These are phyloP conservation scores for Onychostruthus taczanowskii DNA, from an alignment of 2,113 vertebrate species.

Conservation along the genomic window DNA sequence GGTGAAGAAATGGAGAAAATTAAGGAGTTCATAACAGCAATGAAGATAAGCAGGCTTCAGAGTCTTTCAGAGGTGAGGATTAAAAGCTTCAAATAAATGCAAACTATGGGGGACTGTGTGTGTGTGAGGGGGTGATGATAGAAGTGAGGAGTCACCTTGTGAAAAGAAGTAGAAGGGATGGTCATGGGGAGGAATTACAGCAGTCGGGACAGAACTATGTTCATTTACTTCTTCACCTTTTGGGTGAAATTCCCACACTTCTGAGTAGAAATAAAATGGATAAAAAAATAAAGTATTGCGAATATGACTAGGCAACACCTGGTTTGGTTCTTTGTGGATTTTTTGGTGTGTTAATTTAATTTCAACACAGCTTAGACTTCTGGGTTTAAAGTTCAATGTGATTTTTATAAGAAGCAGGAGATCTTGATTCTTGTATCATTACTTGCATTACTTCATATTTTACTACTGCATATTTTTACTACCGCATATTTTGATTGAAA, in stretches of 20 bases:
- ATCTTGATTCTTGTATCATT: not conserved
- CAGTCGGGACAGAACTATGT: not conserved
- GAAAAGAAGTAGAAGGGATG: not conserved
- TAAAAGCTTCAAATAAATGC: not conserved
- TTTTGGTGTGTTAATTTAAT: not conserved
- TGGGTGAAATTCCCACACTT: not conserved
- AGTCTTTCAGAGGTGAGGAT: not conserved
- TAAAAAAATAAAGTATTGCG: not conserved
- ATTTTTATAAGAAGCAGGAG: not conserved
- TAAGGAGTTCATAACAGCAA: not conserved
- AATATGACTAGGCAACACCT: not conserved
- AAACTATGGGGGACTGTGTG: accelerated
- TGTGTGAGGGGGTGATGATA: not conserved
- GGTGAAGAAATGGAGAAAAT: not conserved
- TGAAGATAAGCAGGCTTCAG: not conserved
- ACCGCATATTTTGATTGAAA: not conserved
- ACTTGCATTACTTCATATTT: not conserved
- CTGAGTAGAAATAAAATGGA: not conserved
- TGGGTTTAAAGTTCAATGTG: not conserved
- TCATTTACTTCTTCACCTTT: not conserved
- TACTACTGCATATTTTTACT: too few species aligned
- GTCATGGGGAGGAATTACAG: not conserved
- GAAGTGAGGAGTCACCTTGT: accelerated
- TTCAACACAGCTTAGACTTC: not conserved
- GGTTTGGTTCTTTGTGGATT: not conserved